Base-by-base conservation (phyloP, 2,797 vertebrate genomes). In the Orientallactaga sibirica region DNA sequence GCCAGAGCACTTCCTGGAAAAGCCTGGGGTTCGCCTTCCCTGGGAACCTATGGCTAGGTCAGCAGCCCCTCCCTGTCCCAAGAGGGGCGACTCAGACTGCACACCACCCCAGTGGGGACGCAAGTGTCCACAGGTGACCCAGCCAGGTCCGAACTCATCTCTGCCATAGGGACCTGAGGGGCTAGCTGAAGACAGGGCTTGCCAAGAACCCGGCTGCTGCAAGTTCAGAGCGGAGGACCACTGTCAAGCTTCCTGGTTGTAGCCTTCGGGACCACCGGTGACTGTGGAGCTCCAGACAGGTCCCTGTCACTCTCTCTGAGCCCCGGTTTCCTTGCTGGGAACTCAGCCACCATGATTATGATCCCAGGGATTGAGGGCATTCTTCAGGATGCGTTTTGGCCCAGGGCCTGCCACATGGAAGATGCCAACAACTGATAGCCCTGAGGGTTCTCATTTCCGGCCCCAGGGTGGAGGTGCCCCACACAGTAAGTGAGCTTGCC, bases 1-100 rank as follows among this genome's bases (percentile, higher is more conserved):
- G 86, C 66, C 55, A 55, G 77, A 25, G 27, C 16, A 76, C 75
- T 90, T 95, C 75, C 94, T 62, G 85, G 61, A 88, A 88, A 37
- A 86, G 62, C 3, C 3, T 24, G 24, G 79, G 78, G 62, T 68
- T 82, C 3, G 25, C 62, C 58, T 76, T 92, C 80, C 75, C 74
- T 41, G 64, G 52, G 89, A 86, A 78, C 58, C 81, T 79, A 80
- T 27, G 5, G 33, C 58, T 90, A 2, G 7, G 33, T 55, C 81
- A 68, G 41, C 81, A 37, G 41, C 67, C 20, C 73, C n/a, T 70
- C 37, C 37, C 48, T 6, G 37, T n/a, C 86, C 77, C 67, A 37
- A 86, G 48, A 86, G 2, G 64, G 55, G 19, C 6, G 48, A 7
- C 71, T 61, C 82, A 58, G 77, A 48, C 86, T 77, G 86, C 27